phyloP scores from a whole-genome alignment of 2,113 vertebrate genomes.

The Alectura lathami region DNA sequence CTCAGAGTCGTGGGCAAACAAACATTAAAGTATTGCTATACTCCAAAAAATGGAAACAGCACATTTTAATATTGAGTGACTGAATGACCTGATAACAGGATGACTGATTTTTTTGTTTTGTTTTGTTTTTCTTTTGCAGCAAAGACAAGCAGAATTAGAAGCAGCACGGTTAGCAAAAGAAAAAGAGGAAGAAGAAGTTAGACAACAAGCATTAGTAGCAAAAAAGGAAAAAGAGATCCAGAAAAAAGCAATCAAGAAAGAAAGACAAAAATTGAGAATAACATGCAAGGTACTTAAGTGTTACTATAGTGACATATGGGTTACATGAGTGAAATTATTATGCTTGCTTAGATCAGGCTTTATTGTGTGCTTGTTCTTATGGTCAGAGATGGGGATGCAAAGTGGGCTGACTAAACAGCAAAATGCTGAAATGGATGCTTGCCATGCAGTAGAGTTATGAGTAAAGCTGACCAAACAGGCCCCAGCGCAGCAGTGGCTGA shows the following conservation, averaged over 20 bases:
- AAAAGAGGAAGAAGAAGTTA: conserved; percentile 93
- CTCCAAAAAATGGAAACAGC: neutral
- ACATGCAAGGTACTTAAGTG: conserved; percentile 88
- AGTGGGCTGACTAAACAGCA: neutral
- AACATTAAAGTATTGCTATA: neutral
- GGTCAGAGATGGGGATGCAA: neutral
- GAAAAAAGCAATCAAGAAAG: conserved; percentile 98
- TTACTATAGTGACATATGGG: neutral
- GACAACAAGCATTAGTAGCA: conserved; percentile 86
- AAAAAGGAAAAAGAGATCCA: conserved; percentile 98
- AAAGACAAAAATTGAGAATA: conserved; percentile 94
- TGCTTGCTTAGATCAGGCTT: neutral
- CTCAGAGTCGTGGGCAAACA: neutral
- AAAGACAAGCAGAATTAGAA: conserved; percentile 91
- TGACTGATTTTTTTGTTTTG: neutral
- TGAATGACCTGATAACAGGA: neutral
- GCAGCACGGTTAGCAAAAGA: conserved; percentile 88
- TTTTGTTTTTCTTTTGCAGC: conserved; percentile 74
- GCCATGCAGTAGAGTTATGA: neutral
- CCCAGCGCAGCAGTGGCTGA: neutral
- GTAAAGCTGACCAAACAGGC: neutral
- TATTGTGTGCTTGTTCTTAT: neutral
- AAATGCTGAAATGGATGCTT: neutral
- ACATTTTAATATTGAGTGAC: neutral
- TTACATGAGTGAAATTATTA: neutral